phyloP scores from a whole-genome alignment of 2,888 invertebrate species.

The Eucriotettix oculatus region DNA sequence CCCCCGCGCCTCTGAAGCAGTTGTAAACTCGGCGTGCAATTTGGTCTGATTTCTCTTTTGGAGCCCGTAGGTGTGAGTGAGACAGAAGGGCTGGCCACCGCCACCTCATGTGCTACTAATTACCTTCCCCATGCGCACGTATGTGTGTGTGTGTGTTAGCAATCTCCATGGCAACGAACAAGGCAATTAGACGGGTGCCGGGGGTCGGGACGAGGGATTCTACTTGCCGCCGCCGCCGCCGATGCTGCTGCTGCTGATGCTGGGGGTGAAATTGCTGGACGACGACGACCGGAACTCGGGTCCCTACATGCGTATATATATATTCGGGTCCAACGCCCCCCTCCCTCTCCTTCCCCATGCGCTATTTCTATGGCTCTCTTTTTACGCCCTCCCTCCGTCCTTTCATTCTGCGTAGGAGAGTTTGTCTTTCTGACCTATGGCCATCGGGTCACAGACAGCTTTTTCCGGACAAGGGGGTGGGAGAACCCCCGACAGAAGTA shows the following conservation, averaged over 20 bases:
- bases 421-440: too few relatives aligned
- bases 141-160: conserved; percentile 8
- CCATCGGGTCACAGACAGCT: too few relatives aligned
- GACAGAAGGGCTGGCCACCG: background rate
- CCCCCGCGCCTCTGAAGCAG: background rate
- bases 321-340: too few relatives aligned
- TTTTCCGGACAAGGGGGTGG: too few relatives aligned
- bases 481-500: too few relatives aligned
- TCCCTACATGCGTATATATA: too few relatives aligned
- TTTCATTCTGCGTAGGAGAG: too few relatives aligned
- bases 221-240: background rate
- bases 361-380: too few relatives aligned
- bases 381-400: too few relatives aligned
- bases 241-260: background rate
- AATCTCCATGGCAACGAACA: conserved; percentile 12
- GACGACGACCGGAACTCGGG: too few relatives aligned
- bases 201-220: background rate
- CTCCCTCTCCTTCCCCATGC: too few relatives aligned
- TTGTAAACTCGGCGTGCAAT: conserved; percentile 2
- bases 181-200: conserved; percentile 11
- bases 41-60: conserved; percentile 9
- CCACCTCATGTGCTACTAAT: conserved; percentile 13
- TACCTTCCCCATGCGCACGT: conserved; percentile 5
- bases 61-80: background rate
- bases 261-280: too few relatives aligned